Percentiles rank a stretch among this genome's conserved stretches.
Conservation (phyloP, 2,797 vertebrate species). For the Coccyzus lansbergi region DNA sequence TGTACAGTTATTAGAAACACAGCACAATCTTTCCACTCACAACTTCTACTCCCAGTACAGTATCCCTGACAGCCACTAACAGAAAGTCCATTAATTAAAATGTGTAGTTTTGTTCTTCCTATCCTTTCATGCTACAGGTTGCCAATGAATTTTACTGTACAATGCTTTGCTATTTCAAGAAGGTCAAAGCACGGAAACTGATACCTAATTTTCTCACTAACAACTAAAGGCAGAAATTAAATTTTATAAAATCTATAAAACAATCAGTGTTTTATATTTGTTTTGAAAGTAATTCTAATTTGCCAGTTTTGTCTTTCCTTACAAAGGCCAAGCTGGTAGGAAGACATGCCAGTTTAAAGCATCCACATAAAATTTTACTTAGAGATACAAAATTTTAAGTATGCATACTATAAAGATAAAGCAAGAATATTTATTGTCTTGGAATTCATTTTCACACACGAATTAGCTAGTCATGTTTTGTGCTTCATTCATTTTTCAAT, state of each 20-base stretch:
- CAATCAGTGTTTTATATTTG: background rate
- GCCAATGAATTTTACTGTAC: background rate
- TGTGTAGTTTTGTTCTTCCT: background rate
- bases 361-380: background rate
- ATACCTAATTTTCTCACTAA: background rate
- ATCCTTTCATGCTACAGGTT: background rate
- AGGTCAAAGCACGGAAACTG: background rate
- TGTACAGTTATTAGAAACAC: conserved; percentile 3
- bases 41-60: background rate
- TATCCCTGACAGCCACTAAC: background rate
- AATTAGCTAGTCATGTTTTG: background rate
- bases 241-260: background rate
- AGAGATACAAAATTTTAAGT: background rate
- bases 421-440: background rate
- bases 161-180: background rate
- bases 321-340: background rate
- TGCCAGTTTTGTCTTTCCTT: background rate
- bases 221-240: background rate
- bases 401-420: background rate
- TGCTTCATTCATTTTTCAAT: background rate
- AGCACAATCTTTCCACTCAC: background rate
- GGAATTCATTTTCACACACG: background rate
- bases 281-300: background rate
- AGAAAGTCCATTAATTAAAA: background rate
- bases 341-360: background rate